These are phyloP conservation scores for Polydrusus pterygomalis DNA, from an alignment of 2,888 invertebrate genomes.

Conservation along the genomic window DNA sequence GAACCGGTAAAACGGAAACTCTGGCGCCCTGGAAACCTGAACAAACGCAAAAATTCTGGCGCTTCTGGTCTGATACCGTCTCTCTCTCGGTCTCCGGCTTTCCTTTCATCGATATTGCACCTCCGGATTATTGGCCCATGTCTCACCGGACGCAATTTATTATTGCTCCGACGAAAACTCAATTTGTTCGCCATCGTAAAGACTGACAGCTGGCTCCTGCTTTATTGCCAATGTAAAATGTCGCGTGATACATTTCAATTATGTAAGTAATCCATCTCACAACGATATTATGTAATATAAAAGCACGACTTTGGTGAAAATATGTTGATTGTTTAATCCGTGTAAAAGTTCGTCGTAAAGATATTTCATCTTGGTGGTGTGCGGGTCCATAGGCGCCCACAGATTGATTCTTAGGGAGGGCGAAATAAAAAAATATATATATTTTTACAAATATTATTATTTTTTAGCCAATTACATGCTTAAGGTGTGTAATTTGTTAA, in stretches of 20 bases:
- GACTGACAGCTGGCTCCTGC: constrained; percentile 57
- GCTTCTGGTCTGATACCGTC: constrained; percentile 12
- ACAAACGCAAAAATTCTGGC: not conserved
- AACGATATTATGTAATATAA: constrained; percentile 44
- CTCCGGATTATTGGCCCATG: constrained; percentile 53
- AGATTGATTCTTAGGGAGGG: too few species aligned
- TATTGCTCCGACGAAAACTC: constrained; percentile 66
- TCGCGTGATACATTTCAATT: constrained; percentile 58
- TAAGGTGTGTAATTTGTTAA: too few species aligned
- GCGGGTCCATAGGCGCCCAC: too few species aligned
- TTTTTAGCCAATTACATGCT: too few species aligned
- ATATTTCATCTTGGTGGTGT: not conserved
- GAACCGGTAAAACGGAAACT: constrained; percentile 18
- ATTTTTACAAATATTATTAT: too few species aligned
- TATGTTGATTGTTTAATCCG: not conserved
- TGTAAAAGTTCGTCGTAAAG: not conserved
- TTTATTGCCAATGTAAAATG: constrained; percentile 59
- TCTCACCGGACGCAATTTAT: constrained; percentile 63
- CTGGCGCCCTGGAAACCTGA: not conserved
- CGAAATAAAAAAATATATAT: too few species aligned
- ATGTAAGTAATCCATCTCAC: constrained; percentile 52
- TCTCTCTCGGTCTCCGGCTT: constrained; percentile 20
- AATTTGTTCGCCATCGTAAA: constrained; percentile 64
- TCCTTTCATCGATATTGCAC: constrained; percentile 47
- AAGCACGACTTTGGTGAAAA: constrained; percentile 24